These are phyloP conservation scores for Pandemis heparana DNA, from an alignment of 2,888 invertebrate genomes.

Conservation along the genomic window DNA sequence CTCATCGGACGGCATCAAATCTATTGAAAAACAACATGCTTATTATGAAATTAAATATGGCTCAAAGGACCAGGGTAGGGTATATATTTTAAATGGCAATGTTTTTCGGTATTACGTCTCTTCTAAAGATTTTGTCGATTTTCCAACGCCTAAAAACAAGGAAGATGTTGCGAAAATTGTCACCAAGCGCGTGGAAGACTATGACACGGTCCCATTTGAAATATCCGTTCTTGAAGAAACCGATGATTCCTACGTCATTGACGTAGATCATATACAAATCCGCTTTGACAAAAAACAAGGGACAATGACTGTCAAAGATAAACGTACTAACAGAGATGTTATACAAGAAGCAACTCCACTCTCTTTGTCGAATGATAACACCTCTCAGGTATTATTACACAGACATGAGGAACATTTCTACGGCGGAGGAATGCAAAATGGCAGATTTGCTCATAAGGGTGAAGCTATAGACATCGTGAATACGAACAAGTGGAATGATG, in stretches of 20 bases:
- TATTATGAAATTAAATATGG: slow-evolving; percentile 64
- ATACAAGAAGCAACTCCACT: slow-evolving; percentile 65
- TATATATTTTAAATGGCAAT: slow-evolving; percentile 72
- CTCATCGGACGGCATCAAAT: slow-evolving; percentile 56
- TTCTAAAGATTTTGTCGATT: slow-evolving; percentile 69
- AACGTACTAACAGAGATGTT: slow-evolving; percentile 65
- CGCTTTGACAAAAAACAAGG: slow-evolving; percentile 66
- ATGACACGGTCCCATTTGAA: slow-evolving; percentile 63
- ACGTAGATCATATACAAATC: slow-evolving; percentile 67
- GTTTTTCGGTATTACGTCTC: slow-evolving; percentile 77
- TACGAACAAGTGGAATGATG: slow-evolving; percentile 73
- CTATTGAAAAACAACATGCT: slow-evolving; percentile 61
- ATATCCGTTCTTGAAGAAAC: slow-evolving; percentile 59
- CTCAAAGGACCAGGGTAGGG: slow-evolving; percentile 64
- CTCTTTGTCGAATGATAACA: slow-evolving; percentile 57
- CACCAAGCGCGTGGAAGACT: slow-evolving; percentile 63
- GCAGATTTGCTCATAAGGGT: slow-evolving; percentile 76
- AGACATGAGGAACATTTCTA: slow-evolving; percentile 69
- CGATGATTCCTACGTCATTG: slow-evolving; percentile 57
- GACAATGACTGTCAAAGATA: slow-evolving; percentile 66
- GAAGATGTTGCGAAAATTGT: slow-evolving; percentile 70
- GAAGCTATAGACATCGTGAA: slow-evolving; percentile 70
- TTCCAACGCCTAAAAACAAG: slow-evolving; percentile 68
- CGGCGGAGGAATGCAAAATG: slow-evolving; percentile 82
- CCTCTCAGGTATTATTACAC: slow-evolving; percentile 66